Conservation (phyloP, 2,797 vertebrate genomes). For the Pipistrellus nathusii region DNA sequence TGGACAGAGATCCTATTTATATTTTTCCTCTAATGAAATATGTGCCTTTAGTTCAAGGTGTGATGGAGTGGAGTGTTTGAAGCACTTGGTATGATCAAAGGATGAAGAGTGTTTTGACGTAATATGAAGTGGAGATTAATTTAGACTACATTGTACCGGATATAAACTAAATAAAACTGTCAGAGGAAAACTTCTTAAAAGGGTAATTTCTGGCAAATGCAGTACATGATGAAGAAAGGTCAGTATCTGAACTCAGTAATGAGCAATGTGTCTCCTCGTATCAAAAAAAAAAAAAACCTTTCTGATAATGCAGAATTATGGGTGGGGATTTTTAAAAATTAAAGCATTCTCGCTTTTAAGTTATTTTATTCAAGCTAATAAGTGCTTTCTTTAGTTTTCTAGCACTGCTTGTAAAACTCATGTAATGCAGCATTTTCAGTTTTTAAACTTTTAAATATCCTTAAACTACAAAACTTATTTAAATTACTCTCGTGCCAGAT, state of each 20-base stretch:
- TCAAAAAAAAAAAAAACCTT: constrained; percentile 82
- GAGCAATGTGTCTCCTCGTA: constrained; percentile 81
- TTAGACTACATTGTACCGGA: constrained; percentile 77
- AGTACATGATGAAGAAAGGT: constrained; percentile 72
- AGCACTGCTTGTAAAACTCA: constrained; percentile 87
- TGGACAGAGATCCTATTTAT: neutral
- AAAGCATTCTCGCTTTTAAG: constrained; percentile 54
- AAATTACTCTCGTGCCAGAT: constrained; percentile 67
- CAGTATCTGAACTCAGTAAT: constrained; percentile 75
- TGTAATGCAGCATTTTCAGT: constrained; percentile 81
- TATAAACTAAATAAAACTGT: constrained; percentile 38
- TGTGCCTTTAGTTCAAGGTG: neutral
- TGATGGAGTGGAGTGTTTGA: constrained; percentile 50
- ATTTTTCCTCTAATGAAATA: neutral
- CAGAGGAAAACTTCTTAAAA: constrained; percentile 22
- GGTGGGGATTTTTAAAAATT: constrained; percentile 54
- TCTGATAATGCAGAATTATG: constrained; percentile 66
- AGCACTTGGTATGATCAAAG: constrained; percentile 43
- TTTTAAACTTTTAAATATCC: constrained; percentile 81
- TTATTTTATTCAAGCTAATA: constrained; percentile 74
- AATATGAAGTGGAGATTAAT: constrained; percentile 67
- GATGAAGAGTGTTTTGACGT: constrained; percentile 78
- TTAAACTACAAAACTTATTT: constrained; percentile 72
- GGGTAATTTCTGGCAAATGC: constrained; percentile 65
- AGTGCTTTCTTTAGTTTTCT: constrained; percentile 81